These are phyloP conservation scores for Siphonodentalium dalli DNA, from an alignment of 2,888 invertebrate species.

Conservation along the genomic window DNA sequence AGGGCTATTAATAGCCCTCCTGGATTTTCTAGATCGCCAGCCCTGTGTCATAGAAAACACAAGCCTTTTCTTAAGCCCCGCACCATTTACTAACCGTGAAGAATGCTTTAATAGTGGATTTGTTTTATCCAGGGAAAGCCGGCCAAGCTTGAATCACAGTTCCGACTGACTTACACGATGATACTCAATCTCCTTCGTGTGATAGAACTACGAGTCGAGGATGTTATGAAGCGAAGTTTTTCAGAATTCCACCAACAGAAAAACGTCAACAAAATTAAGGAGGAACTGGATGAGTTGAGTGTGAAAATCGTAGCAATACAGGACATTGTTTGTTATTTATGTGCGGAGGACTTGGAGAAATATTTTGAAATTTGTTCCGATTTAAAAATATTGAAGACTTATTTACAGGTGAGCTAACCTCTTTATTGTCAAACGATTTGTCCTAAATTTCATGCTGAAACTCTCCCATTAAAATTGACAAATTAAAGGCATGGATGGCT, in stretches of 20 bases:
- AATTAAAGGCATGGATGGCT: too few species aligned
- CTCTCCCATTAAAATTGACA: too few species aligned
- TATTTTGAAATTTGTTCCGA: conserved; percentile 57
- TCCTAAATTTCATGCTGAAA: not conserved
- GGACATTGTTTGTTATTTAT: conserved; percentile 54
- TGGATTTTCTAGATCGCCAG: too few species aligned
- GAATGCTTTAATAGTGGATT: not conserved
- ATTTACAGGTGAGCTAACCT: conserved; percentile 45
- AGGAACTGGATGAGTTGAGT: conserved; percentile 69
- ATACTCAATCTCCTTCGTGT: conserved; percentile 85
- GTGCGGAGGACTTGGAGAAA: conserved; percentile 55
- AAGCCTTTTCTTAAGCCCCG: too few species aligned
- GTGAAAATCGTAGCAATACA: conserved; percentile 37
- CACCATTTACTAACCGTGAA: too few species aligned
- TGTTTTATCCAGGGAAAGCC: conserved; percentile 70
- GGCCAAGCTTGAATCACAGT: conserved; percentile 87
- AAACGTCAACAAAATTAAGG: conserved; percentile 73
- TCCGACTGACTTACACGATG: conserved; percentile 96
- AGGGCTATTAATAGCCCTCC: too few species aligned
- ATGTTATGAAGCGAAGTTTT: conserved; percentile 95
- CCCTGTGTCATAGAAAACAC: too few species aligned
- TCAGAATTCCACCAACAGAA: conserved; percentile 71
- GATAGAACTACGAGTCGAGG: conserved; percentile 82
- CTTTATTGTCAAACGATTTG: too few species aligned
- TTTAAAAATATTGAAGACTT: conserved; percentile 42